Evolutionary conservation across 2,888 invertebrate species (phyloP), one percentile per base, ranked within the genome.

Genomic region (Ectropis crepuscularia): DNA sequence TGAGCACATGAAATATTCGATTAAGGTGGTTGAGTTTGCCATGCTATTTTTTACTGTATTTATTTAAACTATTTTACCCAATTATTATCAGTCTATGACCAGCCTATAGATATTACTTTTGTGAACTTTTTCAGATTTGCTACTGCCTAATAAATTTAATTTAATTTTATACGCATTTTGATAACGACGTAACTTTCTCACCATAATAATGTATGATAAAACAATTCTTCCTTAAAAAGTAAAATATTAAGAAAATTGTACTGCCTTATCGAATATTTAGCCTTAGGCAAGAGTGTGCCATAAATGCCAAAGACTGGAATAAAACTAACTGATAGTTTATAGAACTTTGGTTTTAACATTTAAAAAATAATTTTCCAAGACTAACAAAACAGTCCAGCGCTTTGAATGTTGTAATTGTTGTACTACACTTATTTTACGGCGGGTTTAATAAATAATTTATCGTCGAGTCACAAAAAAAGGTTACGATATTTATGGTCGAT

Each of bases 281-380:
- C 54, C 41, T 50, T 62, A 65, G 66, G 42, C 65, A 55, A 54
- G 53, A 62, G 63, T 74, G 73, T 74, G 74, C 73, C 73, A 73
- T 73, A 67, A 73, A 75, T 77, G 75, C 81, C 81, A 82, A 84
- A 82, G 81, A 83, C 78, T 80, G 79, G 76, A 51, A 6, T 51
- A 16, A 78, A 73, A 73, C 72, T 54, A 6, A 11, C 72, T 54
- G 8, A 11, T 53, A 42, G 43, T 42, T 6, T 37, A 45, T 45
- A 54, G 10, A 41, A 7, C 28, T 41, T 42, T 47, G 36, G 28
- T 41, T 11, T n/a, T 54, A 45, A 37, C 6, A 43, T 6, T 12
- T 12, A 54, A 45, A 45, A 54, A 10, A 38, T 2, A 51, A n/a
- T 10, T n/a, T 11, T 39, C 37, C 9, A 2, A 47, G 16, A 45